Percentiles rank a stretch among this genome's conserved stretches.
Evolutionary conservation across 2,888 invertebrate genomes (phyloP).

Genomic region (Bembecia ichneumoniformis): DNA sequence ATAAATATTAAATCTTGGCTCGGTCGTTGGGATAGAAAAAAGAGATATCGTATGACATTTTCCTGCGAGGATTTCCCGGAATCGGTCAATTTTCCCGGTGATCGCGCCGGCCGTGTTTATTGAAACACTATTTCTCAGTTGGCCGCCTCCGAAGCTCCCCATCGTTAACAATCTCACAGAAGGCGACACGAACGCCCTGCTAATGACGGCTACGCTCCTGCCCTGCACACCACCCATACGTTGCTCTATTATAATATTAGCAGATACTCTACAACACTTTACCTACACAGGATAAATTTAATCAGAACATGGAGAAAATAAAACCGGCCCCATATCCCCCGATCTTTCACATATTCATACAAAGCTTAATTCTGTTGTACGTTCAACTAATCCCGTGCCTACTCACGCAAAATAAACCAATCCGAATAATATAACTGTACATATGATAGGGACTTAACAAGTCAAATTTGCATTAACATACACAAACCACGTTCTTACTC

Average conservation of each 20-base stretch:
- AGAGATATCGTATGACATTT: conserved; percentile 61
- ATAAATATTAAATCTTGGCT: conserved; percentile 70
- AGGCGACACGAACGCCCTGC: conserved; percentile 8
- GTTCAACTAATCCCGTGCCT: too few relatives aligned
- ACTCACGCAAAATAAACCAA: too few relatives aligned
- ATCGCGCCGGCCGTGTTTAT: conserved; percentile 61
- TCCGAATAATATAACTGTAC: too few relatives aligned
- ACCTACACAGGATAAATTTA: too few relatives aligned
- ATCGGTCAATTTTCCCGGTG: conserved; percentile 69
- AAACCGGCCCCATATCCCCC: too few relatives aligned
- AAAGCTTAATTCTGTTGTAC: too few relatives aligned
- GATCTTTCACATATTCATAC: too few relatives aligned
- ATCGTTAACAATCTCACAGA: conserved; percentile 35
- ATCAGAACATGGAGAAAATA: too few relatives aligned
- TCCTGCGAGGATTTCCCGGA: conserved; percentile 58
- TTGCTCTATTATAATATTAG: too few relatives aligned
- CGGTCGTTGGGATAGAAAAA: conserved; percentile 54
- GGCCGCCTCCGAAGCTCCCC: conserved; percentile 36
- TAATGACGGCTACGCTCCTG: conserved; percentile 15
- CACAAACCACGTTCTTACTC: conserved; percentile 6
- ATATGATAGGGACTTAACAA: conserved; percentile 8
- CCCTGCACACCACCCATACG: background rate
- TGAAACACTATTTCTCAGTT: conserved; percentile 66
- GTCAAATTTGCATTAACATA: conserved; percentile 12
- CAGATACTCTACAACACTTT: too few relatives aligned